These are phyloP conservation scores for Hymenochirus boettgeri DNA, from an alignment of 2,113 vertebrate species.

Conservation along the genomic window DNA sequence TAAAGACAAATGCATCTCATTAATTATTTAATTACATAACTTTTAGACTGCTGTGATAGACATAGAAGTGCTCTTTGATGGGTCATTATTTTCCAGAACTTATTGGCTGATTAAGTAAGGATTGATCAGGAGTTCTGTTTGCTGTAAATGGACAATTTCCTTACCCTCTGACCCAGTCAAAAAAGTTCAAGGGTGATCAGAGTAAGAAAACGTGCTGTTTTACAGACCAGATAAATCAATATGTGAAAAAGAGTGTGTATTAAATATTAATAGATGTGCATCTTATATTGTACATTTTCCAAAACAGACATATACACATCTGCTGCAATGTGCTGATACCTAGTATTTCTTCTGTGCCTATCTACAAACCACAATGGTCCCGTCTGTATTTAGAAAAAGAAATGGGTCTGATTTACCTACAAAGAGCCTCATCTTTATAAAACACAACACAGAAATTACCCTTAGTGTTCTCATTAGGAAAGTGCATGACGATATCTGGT, in stretches of 20 bases:
- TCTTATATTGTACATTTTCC: constrained; percentile 4
- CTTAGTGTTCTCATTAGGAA: no score
- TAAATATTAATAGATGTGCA: constrained; percentile 37
- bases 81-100: constrained; percentile 34
- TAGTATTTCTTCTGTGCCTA: neutral
- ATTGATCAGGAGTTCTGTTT: constrained; percentile 37
- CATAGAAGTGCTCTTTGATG: constrained; percentile 16
- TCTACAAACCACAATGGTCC: neutral
- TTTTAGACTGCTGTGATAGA: constrained; percentile 14
- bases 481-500: no score
- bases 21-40: constrained; percentile 21
- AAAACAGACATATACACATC: constrained; percentile 4
- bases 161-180: constrained; percentile 27
- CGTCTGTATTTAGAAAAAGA: neutral
- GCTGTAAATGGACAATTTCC: constrained; percentile 37
- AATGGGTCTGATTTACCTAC: no score
- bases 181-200: constrained; percentile 34
- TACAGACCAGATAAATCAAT: constrained; percentile 34
- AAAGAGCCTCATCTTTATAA: no score
- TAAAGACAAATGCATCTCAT: neutral
- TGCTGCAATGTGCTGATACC: neutral
- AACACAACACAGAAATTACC: no score
- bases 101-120: constrained; percentile 25
- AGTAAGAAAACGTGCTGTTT: constrained; percentile 13
- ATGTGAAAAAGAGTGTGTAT: constrained; percentile 18